Evolutionary conservation across 2,888 invertebrate genomes (phyloP).

Genomic region (Nymphalis urticae): DNA sequence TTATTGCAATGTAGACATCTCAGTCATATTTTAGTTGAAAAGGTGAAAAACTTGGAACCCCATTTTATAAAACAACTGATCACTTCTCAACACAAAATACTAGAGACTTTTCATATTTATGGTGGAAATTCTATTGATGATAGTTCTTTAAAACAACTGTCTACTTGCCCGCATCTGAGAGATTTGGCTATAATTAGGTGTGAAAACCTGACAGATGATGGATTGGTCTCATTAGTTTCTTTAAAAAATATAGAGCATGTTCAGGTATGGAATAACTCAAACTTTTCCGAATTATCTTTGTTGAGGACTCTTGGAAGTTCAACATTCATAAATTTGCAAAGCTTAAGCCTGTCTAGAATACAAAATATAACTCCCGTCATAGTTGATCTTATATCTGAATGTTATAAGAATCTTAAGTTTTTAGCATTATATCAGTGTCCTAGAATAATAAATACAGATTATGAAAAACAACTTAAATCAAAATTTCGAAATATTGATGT

Average conservation of each 20-base stretch:
- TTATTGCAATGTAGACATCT: conserved; percentile 62
- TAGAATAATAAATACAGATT: conserved; percentile 64
- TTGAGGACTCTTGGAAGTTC: conserved; percentile 58
- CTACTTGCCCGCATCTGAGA: conserved; percentile 59
- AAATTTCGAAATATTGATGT: conserved; percentile 74
- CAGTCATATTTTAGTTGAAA: conserved; percentile 68
- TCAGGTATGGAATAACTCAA: conserved; percentile 72
- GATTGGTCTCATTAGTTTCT: conserved; percentile 55
- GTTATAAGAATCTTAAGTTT: conserved; percentile 68
- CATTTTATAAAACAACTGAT: conserved; percentile 63
- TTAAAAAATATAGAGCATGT: conserved; percentile 59
- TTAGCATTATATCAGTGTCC: conserved; percentile 74
- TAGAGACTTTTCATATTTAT: conserved; percentile 65
- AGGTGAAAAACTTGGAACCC: conserved; percentile 62
- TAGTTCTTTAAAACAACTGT: conserved; percentile 57
- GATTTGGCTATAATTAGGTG: conserved; percentile 71
- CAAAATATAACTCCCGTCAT: conserved; percentile 64
- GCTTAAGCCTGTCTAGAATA: conserved; percentile 71
- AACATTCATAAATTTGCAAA: conserved; percentile 56
- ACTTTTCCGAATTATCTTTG: conserved; percentile 63
- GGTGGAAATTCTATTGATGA: conserved; percentile 68
- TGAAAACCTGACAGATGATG: conserved; percentile 67
- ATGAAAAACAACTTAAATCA: conserved; percentile 67
- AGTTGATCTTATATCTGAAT: conserved; percentile 68
- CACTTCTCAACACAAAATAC: conserved; percentile 53